Evolutionary conservation across 2,888 invertebrate species (phyloP).

Genomic region (Folsomia manolachei): DNA sequence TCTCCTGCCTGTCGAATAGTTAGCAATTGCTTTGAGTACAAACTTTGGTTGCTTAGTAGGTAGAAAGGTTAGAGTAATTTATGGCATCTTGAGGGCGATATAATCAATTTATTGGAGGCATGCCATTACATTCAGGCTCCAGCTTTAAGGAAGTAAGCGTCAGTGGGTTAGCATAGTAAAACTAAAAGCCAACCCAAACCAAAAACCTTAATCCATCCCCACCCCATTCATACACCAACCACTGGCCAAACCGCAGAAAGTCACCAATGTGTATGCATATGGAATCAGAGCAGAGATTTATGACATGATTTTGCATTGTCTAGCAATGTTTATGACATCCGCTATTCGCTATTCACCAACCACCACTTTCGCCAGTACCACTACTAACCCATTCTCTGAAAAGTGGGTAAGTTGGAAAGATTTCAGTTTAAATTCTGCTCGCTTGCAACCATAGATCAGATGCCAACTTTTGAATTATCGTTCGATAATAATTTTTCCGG

Average conservation of each 20-base stretch:
- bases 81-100: slow-evolving; percentile 46
- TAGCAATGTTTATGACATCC: slow-evolving; percentile 48
- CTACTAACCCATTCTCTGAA: not conserved
- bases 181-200: not conserved
- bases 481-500: no score
- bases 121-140: slow-evolving; percentile 41
- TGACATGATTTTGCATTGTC: slow-evolving; percentile 47
- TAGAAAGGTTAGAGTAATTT: slow-evolving; percentile 34
- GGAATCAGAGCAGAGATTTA: slow-evolving; percentile 35
- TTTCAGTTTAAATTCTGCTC: not conserved
- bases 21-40: not conserved
- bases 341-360: not conserved
- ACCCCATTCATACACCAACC: slow-evolving; percentile 24
- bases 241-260: not conserved
- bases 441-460: not conserved
- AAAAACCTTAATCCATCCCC: slow-evolving; percentile 14
- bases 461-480: not conserved
- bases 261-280: slow-evolving; percentile 41
- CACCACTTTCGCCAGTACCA: no score
- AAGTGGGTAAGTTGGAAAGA: not conserved
- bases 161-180: not conserved
- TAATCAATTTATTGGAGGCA: slow-evolving; percentile 51
- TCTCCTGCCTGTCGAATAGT: not conserved
- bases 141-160: slow-evolving; percentile 2
- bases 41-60: not conserved